These are phyloP conservation scores for Paradoxurus hermaphroditus DNA, from an alignment of 2,113 vertebrate genomes.

Conservation along the genomic window DNA sequence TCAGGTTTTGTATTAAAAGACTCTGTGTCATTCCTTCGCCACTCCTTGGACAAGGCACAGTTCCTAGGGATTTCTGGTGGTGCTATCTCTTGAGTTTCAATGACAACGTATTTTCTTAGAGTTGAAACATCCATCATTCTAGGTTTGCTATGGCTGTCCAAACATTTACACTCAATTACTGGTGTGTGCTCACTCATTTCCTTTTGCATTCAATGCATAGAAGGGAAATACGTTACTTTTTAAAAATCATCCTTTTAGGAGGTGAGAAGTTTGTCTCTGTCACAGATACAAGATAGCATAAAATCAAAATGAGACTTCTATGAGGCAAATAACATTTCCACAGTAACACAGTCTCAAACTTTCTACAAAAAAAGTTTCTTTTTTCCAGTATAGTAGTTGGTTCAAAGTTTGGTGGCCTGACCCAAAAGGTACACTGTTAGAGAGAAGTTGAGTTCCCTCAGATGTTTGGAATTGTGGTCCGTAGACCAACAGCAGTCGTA, in stretches of 20 bases:
- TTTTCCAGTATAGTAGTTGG: neutral
- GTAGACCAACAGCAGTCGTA: neutral
- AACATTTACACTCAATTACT: conserved; percentile 46
- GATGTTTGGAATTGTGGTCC: neutral
- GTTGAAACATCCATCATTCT: conserved; percentile 42
- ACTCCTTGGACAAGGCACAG: neutral
- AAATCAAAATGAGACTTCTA: conserved; percentile 52
- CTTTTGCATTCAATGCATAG: neutral
- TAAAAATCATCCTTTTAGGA: neutral
- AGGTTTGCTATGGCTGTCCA: neutral
- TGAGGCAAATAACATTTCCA: neutral
- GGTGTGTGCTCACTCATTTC: neutral
- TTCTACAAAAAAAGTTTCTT: neutral
- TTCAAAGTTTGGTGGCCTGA: neutral
- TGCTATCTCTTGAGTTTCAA: conserved; percentile 4
- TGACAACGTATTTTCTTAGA: conserved; percentile 31
- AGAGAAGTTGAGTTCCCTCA: neutral
- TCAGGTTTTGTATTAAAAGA: neutral
- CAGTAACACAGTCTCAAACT: conserved; percentile 14
- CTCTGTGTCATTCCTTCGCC: neutral
- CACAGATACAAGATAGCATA: conserved; percentile 19
- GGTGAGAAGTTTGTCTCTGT: conserved; percentile 52
- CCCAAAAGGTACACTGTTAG: neutral
- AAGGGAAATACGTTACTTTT: neutral
- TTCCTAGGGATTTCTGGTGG: neutral